Base-by-base conservation (phyloP, 2,113 vertebrate species). In the Speoplatyrhinus poulsoni region DNA sequence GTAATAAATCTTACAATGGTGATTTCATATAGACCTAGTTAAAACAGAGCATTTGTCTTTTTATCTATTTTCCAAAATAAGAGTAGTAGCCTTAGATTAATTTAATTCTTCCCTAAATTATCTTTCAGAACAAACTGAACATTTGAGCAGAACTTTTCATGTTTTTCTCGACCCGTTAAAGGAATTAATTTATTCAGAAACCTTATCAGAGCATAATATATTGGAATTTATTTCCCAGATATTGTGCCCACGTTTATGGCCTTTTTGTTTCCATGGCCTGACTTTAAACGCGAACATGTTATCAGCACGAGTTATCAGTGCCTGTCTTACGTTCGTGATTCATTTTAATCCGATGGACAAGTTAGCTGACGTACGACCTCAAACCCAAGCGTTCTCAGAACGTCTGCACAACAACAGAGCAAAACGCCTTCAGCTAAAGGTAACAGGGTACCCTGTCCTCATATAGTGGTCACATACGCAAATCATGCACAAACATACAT, bases 401-500 rank as follows among this genome's bases (percentile, higher is more conserved):
- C 54, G 9, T 55, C 6, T 55, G 7, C 3, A 52, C 11, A 52
- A 52, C 12, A 52, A 56, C 16, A 56, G 53, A 16, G 50, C 50
- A 54, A 12, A 16, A 13, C 52, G 6, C 7, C 6, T 16, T 15
- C 1, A 54, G 11, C 16, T 47, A 9, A 12, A 59, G 56, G 62
- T 54, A 70, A 79, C 75, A 77, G 17, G 89, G 86, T 89, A 78
- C 82, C 86, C 85, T 82, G 72, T 66, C 82, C 78, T 87, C 84
- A 87, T 77, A 81, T 79, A 84, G 82, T 76, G 85, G 78, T 79
- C 70, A 60, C 81, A 92, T 80, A 81, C 6, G 67, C 67, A 82
- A 36, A 12, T 17, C 12, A 17, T 54, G 32, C 80, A 82, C 85
- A 85, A 88, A 80, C 93, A 84, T 86, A 94, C 77, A 88, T 77